Conservation (phyloP, 1,140 invertebrate species). For the Whitmania pigra region DNA sequence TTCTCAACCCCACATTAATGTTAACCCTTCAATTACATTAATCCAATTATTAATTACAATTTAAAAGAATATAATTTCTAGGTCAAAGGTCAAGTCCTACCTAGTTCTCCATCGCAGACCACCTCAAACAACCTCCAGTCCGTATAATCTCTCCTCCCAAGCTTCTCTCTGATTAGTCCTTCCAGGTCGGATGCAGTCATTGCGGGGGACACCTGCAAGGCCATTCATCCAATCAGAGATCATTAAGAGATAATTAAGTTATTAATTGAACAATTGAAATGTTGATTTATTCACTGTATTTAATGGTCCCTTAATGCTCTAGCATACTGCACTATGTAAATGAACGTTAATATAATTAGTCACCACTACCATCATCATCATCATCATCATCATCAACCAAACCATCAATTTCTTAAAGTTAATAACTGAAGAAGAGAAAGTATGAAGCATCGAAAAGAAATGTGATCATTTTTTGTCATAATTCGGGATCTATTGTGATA, state of each 20-base stretch:
- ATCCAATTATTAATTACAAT: not conserved
- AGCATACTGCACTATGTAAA: no score
- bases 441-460: no score
- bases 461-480: no score
- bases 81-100: slow-evolving; percentile 2
- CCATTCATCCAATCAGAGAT: not conserved
- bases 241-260: no score
- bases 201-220: slow-evolving; percentile 55
- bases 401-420: no score
- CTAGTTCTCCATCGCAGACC: slow-evolving; percentile 55
- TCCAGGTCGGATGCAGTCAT: slow-evolving; percentile 60
- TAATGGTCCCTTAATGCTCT: no score
- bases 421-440: no score
- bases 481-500: no score
- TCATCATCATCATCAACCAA: no score
- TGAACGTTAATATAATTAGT: slow-evolving; percentile 1
- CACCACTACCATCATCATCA: no score
- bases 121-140: slow-evolving; percentile 58
- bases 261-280: slow-evolving; percentile 25
- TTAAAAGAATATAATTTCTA: not conserved
- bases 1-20: not conserved
- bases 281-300: slow-evolving; percentile 29
- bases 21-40: not conserved
- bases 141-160: slow-evolving; percentile 45
- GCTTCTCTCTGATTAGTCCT: slow-evolving; percentile 29